A percentile compares a stretch with the other conserved stretches of the same genome.
phyloP scores from a whole-genome alignment of 2,888 invertebrate genomes.

The Brachycybe producta region DNA sequence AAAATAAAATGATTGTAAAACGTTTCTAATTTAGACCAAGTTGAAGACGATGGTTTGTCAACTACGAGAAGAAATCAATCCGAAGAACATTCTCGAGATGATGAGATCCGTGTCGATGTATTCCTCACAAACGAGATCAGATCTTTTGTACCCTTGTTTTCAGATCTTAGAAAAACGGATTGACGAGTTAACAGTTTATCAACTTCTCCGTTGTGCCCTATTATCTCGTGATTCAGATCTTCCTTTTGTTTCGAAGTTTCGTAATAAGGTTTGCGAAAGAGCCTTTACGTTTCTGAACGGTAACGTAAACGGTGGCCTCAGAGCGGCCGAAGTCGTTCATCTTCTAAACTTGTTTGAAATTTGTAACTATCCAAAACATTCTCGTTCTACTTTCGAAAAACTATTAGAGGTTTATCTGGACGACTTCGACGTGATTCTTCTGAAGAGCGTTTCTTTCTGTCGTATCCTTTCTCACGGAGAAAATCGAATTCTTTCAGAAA shows the following conservation, averaged over 20 bases:
- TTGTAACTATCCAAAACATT: not conserved
- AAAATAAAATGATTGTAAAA: too few relatives aligned
- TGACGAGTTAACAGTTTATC: constrained; percentile 2
- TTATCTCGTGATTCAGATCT: not conserved
- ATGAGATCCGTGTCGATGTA: constrained; percentile 6
- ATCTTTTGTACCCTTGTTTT: not conserved
- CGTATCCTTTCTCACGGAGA: not conserved
- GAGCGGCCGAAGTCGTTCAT: constrained; percentile 7
- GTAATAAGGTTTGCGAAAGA: not conserved
- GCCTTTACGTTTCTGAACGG: not conserved
- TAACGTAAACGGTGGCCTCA: not conserved
- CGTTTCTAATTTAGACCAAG: too few relatives aligned
- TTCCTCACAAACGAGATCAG: not conserved
- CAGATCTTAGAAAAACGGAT: not conserved
- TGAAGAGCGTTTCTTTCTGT: constrained; percentile 9
- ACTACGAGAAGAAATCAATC: not conserved
- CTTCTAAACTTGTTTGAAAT: not conserved
- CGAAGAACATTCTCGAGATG: not conserved
- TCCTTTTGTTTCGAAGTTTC: too few relatives aligned
- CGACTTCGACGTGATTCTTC: constrained; percentile 5
- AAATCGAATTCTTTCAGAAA: not conserved
- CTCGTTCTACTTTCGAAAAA: not conserved
- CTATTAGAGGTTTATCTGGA: constrained; percentile 1
- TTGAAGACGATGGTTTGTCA: not conserved
- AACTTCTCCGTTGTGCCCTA: not conserved